phyloP scores from a whole-genome alignment of 37 sponge, comb jelly and placozoan species.

The Eunapius fragilis region DNA sequence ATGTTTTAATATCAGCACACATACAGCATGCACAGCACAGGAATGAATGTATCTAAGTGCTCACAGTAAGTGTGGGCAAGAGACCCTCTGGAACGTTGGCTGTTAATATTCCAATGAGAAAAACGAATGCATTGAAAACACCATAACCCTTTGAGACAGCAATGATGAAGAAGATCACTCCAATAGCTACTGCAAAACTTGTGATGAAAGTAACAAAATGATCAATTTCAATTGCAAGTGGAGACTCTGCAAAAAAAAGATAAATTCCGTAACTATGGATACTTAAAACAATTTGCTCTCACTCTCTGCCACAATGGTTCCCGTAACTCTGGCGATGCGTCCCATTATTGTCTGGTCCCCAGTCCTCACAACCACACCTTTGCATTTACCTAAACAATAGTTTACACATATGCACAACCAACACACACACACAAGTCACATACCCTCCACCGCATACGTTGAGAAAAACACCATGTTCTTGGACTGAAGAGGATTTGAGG shows the following conservation, averaged over 20 bases:
- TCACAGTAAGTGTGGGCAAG: conserved; percentile 96
- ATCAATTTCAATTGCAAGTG: conserved; percentile 88
- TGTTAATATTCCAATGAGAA: conserved; percentile 94
- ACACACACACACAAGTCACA: conserved; percentile 56
- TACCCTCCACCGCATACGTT: conserved; percentile 85
- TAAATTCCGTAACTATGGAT: neutral
- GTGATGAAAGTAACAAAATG: conserved; percentile 95
- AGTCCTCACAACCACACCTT: conserved; percentile 85
- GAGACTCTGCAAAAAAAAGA: conserved; percentile 72
- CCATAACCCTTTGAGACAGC: conserved; percentile 67
- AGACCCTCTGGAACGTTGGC: conserved; percentile 99
- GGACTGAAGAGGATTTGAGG: conserved; percentile 86
- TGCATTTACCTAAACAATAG: conserved; percentile 64
- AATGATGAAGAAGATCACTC: conserved; percentile 81
- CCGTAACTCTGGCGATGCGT: conserved; percentile 87
- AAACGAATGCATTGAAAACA: conserved; percentile 80
- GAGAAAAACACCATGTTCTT: conserved; percentile 92
- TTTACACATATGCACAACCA: no score
- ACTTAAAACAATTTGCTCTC: neutral
- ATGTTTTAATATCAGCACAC: neutral
- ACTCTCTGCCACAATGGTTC: conserved; percentile 84
- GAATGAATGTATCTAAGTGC: conserved; percentile 11
- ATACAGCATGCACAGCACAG: neutral
- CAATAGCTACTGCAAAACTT: conserved; percentile 86
- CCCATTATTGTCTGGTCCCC: conserved; percentile 97